Evolutionary conservation across 2,888 invertebrate species (phyloP).

Genomic region (Erpobdella octoculata): DNA sequence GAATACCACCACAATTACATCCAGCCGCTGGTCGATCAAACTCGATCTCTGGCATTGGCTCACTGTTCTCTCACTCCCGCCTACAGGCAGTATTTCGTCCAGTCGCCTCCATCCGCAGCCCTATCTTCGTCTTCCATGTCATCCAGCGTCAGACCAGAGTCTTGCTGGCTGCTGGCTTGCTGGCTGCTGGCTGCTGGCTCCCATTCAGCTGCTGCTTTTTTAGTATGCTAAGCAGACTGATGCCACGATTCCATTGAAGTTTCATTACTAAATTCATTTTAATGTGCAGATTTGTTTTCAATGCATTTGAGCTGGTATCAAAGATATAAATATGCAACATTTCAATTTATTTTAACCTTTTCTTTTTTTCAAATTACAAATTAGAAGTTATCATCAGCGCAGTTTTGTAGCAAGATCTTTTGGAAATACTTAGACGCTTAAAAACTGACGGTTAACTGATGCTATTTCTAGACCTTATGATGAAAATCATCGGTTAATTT

Average conservation of each 20-base stretch:
- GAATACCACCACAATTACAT: constrained; percentile 28
- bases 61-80: constrained; percentile 3
- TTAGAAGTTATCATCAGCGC: no score
- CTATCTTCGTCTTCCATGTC: neutral
- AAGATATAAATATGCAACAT: no score
- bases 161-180: neutral
- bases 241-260: neutral
- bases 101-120: constrained; percentile 1
- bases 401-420: no score
- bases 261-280: no score
- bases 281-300: no score
- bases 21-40: constrained; percentile 27
- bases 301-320: no score
- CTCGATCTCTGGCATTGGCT: neutral
- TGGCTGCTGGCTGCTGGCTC: neutral
- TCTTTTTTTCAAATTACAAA: no score
- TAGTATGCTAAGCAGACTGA: neutral
- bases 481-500: no score
- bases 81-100: constrained; percentile 15
- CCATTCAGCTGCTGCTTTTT: neutral
- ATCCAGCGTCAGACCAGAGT: neutral
- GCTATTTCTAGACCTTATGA: no score
- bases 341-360: no score
- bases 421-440: no score
- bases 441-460: no score